Conservation (phyloP, 2,113 vertebrate genomes). For the Nematolebias whitei region DNA sequence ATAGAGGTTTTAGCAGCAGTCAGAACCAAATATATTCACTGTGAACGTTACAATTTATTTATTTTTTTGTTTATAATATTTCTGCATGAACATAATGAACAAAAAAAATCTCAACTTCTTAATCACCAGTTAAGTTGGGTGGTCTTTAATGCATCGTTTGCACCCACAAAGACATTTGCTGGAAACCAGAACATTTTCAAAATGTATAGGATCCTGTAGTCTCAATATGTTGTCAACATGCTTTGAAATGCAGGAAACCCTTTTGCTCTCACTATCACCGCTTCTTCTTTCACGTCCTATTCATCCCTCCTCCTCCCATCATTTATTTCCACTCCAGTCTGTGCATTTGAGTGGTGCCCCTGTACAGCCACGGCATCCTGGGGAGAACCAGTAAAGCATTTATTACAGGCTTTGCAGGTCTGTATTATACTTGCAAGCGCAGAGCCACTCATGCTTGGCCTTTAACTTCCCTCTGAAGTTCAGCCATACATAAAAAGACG, state of each 20-base stretch:
- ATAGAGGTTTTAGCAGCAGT: too few species aligned
- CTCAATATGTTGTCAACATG: constrained; percentile 45
- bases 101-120: constrained; percentile 9
- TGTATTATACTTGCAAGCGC: constrained; percentile 91
- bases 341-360: constrained; percentile 75
- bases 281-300: constrained; percentile 43
- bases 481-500: constrained; percentile 79
- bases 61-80: too few species aligned
- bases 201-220: constrained; percentile 57
- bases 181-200: constrained; percentile 55
- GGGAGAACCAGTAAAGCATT: constrained; percentile 95
- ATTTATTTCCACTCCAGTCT: constrained; percentile 61
- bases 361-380: constrained; percentile 84
- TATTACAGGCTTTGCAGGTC: constrained; percentile 92
- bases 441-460: constrained; percentile 93
- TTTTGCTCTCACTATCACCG: constrained; percentile 62
- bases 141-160: constrained; percentile 59
- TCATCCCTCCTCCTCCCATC: constrained; percentile 42
- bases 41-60: too few species aligned
- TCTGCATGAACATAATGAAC: too few species aligned
- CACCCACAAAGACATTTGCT: constrained; percentile 59
- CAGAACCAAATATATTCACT: too few species aligned
- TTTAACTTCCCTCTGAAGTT: constrained; percentile 86
- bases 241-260: constrained; percentile 71
- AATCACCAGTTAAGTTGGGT: constrained; percentile 11